Evolutionary conservation across 1,140 invertebrate genomes (phyloP), one percentile per base, ranked within the genome.

Genomic region (Tribolium madens): DNA sequence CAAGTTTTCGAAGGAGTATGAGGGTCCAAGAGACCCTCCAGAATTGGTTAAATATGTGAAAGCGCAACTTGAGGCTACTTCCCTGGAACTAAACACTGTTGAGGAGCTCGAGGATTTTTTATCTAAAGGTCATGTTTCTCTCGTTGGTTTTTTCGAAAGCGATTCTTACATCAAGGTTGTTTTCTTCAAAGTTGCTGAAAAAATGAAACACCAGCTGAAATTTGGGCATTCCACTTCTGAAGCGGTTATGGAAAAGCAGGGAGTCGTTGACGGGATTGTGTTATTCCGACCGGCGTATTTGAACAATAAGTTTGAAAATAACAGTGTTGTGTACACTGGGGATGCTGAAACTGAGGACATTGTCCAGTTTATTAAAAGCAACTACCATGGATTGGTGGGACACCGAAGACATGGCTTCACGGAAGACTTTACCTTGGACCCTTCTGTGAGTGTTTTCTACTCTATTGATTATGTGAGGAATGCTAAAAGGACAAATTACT

Each of bases 401-500:
- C 52, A 57, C 9, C 52, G 52, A 2, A 57, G n/a, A n/a, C 7
- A 0, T 3, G 17, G 1, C 5, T 3, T 18, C 9, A 52, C 3
- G 18, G 52, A 57, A 1, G 52, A 57, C 7, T 74, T 74, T n/a
- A n/a, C n/a, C n/a, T n/a, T 57, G 26, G 13, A 26, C 3, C 97
- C 97, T 2, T 83, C 97, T 60, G 89, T 98, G 21, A 91, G 97
- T 64, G 97, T 94, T 12, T 98, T 96, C 86, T 99, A 93, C 86
- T 91, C 90, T 84, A 96, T 99, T 3, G 97, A 99, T 87, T 99
- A 98, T 84, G 90, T 93, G 0, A 98, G 97, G 87, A 98, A 99
- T 86, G 88, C 93, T 5, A 98, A 99, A 86, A 93, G 96, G 21
- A 98, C 97, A 6, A 98, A 99, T 87, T 99, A 99, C 88, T 99